phyloP scores from a whole-genome alignment of 2,888 invertebrate genomes.

The Teleogryllus oceanicus region DNA sequence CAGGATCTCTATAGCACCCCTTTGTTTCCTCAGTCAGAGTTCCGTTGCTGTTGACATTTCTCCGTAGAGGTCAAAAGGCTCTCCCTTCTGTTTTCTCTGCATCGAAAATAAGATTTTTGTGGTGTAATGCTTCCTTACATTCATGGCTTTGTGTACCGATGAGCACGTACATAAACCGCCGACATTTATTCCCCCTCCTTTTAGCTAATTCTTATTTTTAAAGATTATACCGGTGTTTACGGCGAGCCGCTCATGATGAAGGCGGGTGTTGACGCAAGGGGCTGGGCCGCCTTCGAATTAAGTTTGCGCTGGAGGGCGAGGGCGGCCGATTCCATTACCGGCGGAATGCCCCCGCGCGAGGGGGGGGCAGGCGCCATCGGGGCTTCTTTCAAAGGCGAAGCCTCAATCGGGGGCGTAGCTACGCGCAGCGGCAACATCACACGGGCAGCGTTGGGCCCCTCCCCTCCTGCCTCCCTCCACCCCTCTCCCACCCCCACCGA shows the following conservation, averaged over 20 bases:
- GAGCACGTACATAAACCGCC: too few species aligned
- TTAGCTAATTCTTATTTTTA: slow-evolving; percentile 5
- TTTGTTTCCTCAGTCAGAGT: slow-evolving; percentile 2
- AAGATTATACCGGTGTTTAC: not conserved
- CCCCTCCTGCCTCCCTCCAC: not conserved
- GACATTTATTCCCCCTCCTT: not conserved
- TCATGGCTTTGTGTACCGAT: not conserved
- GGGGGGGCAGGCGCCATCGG: not conserved
- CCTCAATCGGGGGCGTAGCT: not conserved
- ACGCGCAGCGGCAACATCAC: not conserved
- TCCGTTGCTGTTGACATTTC: not conserved
- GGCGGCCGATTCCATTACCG: not conserved
- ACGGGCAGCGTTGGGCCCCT: not conserved
- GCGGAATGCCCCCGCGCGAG: not conserved
- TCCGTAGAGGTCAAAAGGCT: not conserved
- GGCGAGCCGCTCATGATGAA: not conserved
- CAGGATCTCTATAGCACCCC: slow-evolving; percentile 5
- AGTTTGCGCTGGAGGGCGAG: not conserved
- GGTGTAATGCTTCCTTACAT: not conserved
- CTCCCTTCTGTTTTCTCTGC: not conserved
- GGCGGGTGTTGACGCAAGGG: not conserved
- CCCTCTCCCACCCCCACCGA: not conserved
- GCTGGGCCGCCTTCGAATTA: not conserved
- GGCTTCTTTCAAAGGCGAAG: not conserved
- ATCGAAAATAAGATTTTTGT: not conserved